Evolutionary conservation across 1,140 invertebrate species (phyloP).

Genomic region (Bombus vancouverensis): DNA sequence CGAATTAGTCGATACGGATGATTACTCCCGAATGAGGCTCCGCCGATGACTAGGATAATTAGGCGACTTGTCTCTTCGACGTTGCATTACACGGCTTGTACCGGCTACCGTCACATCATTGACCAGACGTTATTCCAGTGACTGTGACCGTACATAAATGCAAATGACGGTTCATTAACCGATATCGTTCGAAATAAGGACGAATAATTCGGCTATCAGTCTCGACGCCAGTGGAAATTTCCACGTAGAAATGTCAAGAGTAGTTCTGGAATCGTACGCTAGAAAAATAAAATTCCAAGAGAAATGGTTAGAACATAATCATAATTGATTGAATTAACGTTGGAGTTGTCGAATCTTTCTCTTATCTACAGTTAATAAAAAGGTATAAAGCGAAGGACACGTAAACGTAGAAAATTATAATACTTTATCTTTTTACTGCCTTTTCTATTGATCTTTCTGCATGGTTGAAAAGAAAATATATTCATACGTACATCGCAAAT

Average conservation of each 20-base stretch:
- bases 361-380: no score
- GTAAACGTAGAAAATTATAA: not conserved
- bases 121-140: constrained; percentile 40
- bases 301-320: no score
- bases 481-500: not conserved
- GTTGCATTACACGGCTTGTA: constrained; percentile 26
- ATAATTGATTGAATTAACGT: no score
- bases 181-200: constrained; percentile 15
- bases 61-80: constrained; percentile 50
- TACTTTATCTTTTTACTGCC: not conserved
- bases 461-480: not conserved
- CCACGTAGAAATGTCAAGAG: not conserved
- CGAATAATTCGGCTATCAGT: not conserved
- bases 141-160: constrained; percentile 40
- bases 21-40: constrained; percentile 52
- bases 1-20: constrained; percentile 51
- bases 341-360: no score
- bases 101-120: constrained; percentile 41
- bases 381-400: no score
- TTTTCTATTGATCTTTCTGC: not conserved
- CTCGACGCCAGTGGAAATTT: not conserved
- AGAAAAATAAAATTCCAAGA: no score
- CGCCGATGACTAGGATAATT: constrained; percentile 57
- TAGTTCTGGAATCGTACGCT: not conserved
- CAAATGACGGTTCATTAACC: constrained; percentile 26